Conservation (phyloP, 2,888 invertebrate species). For the Pyrocoelia pectoralis region DNA sequence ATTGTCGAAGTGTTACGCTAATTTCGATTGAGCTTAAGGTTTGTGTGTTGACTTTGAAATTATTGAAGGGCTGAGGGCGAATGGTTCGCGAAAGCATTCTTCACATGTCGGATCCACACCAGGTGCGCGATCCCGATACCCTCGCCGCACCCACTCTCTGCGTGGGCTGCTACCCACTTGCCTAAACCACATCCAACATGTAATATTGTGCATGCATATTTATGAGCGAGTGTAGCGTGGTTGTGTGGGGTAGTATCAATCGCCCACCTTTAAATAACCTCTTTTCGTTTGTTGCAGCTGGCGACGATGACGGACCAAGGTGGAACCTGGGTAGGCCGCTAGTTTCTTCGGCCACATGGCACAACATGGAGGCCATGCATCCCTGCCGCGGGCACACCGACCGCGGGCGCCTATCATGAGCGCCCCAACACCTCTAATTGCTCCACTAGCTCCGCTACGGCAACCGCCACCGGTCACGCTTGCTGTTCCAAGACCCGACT, state of each 20-base stretch:
- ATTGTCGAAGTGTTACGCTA: background rate
- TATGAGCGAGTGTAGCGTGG: conserved; percentile 50
- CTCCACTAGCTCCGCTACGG: conserved; percentile 62
- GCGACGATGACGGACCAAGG: conserved; percentile 73
- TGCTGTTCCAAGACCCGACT: conserved; percentile 81
- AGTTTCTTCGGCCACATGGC: conserved; percentile 71
- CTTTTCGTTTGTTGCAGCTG: conserved; percentile 61
- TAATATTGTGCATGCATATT: conserved; percentile 54
- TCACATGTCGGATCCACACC: conserved; percentile 38
- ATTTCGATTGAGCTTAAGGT: background rate
- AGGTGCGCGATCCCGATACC: conserved; percentile 42
- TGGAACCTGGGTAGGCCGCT: conserved; percentile 71
- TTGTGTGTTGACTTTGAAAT: background rate
- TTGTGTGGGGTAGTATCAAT: conserved; percentile 47
- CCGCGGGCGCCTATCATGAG: conserved; percentile 65
- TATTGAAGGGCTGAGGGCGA: conserved; percentile 31
- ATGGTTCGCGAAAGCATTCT: conserved; percentile 28
- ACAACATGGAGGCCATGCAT: conserved; percentile 79
- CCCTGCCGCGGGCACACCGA: conserved; percentile 74
- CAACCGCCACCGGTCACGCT: conserved; percentile 63
- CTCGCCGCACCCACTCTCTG: conserved; percentile 53
- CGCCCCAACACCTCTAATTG: conserved; percentile 64
- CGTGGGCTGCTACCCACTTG: conserved; percentile 53
- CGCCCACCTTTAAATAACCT: conserved; percentile 39
- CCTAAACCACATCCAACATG: conserved; percentile 51